Evolutionary conservation across 2,888 invertebrate species (phyloP).

Genomic region (Euzetes globulus): DNA sequence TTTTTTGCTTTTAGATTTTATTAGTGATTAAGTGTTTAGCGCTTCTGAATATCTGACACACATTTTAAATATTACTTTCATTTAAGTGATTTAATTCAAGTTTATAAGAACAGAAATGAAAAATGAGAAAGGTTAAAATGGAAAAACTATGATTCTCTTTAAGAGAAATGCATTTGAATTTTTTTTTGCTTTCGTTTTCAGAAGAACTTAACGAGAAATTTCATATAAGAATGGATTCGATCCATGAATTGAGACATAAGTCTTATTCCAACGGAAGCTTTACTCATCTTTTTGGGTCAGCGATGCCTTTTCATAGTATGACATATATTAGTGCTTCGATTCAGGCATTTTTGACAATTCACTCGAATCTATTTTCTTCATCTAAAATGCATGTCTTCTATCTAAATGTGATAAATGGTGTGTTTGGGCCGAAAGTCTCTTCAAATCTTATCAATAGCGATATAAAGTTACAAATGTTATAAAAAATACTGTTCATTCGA

Average conservation of each 20-base stretch:
- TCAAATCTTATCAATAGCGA: background rate
- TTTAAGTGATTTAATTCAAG: background rate
- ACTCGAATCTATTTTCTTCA: background rate
- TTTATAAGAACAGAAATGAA: background rate
- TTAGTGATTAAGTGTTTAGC: too few relatives aligned
- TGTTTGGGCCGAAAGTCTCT: background rate
- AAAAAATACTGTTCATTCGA: background rate
- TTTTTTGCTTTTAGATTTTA: background rate
- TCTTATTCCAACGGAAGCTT: background rate
- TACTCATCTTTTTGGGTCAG: background rate
- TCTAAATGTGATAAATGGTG: slow-evolving; percentile 26
- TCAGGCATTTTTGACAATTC: background rate
- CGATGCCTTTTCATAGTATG: background rate
- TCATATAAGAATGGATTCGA: background rate
- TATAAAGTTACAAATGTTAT: background rate
- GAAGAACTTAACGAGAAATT: background rate
- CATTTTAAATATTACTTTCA: background rate
- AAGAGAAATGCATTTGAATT: too few relatives aligned
- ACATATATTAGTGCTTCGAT: too few relatives aligned
- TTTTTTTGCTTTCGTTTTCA: too few relatives aligned
- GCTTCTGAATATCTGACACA: background rate
- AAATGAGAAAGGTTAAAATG: background rate
- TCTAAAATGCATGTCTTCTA: background rate
- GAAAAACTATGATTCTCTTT: background rate
- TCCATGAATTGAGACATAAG: background rate